These are phyloP conservation scores for Phytoseiulus persimilis DNA, from an alignment of 2,888 invertebrate genomes.

Conservation along the genomic window DNA sequence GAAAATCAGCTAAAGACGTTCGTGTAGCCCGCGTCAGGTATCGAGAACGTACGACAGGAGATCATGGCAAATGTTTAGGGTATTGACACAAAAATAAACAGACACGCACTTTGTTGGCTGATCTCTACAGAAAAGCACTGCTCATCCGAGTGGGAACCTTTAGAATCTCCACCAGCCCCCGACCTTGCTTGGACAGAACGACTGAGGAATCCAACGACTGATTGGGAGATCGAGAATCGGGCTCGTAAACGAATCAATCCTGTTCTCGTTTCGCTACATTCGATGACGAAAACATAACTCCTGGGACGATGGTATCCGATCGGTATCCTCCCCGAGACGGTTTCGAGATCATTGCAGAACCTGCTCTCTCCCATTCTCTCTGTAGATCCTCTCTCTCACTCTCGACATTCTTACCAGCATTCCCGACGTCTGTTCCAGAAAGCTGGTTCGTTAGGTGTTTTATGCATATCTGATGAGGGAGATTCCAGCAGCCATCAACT, in stretches of 20 bases:
- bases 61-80: not conserved
- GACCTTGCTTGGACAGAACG: too few species aligned
- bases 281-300: too few species aligned
- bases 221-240: not conserved
- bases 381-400: not conserved
- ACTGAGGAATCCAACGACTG: too few species aligned
- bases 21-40: not conserved
- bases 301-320: too few species aligned
- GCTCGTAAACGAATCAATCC: not conserved
- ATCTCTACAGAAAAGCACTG: not conserved
- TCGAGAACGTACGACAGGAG: not conserved
- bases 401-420: too few species aligned
- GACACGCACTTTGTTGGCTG: not conserved
- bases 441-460: not conserved
- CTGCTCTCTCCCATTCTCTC: not conserved
- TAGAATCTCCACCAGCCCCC: too few species aligned
- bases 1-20: constrained; percentile 5
- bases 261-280: not conserved
- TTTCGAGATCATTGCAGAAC: not conserved
- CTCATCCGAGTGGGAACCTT: not conserved
- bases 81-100: not conserved
- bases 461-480: not conserved
- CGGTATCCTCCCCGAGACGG: not conserved
- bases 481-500: not conserved
- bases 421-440: not conserved